Evolutionary conservation across 2,888 invertebrate genomes (phyloP), one percentile per base, ranked within the genome.

Genomic region (Anarsia innoxiella): DNA sequence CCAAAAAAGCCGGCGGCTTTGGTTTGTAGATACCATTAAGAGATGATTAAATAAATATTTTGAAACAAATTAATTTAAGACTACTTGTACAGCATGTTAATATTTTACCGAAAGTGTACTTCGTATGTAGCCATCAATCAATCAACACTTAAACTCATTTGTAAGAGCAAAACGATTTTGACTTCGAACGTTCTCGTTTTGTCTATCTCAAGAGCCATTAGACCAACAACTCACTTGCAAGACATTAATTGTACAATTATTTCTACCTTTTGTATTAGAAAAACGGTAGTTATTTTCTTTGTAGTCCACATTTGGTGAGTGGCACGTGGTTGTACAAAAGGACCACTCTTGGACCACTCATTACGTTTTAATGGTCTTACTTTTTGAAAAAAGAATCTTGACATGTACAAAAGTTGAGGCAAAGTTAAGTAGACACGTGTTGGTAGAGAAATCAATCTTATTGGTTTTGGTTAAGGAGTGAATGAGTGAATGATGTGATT

Each of bases 231-330:
- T 33, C 59, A 53, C 52, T 51, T 48, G 49, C 48, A 61, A 66
- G 67, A 75, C 70, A 73, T 75, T 80, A 82, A 80, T 82, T 78
- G 76, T 79, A 77, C 76, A 78, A 79, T 82, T 79, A 82, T 80
- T 80, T 78, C 61, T 62, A 63, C 65, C 72, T 56, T 69, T 80
- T 80, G 78, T 78, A 68, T 59, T 61, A 67, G 61, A 62, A 65
- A 66, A 73, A 77, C 82, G 79, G 82, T 83, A 83, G 83, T 83
- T 79, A 57, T 65, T 69, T 70, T 67, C 72, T 67, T 77, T 75
- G 66, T 72, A 49, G 46, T 36, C 50, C 54, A 49, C 58, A 56
- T 59, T 64, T 55, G 58, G 58, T 63, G 65, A 76, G 72, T 68
- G 77, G 83, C 83, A 82, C 83, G 82, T 82, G 82, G 77, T 78